Conservation (phyloP, 2,888 invertebrate genomes). For the Epinotia bilunana region DNA sequence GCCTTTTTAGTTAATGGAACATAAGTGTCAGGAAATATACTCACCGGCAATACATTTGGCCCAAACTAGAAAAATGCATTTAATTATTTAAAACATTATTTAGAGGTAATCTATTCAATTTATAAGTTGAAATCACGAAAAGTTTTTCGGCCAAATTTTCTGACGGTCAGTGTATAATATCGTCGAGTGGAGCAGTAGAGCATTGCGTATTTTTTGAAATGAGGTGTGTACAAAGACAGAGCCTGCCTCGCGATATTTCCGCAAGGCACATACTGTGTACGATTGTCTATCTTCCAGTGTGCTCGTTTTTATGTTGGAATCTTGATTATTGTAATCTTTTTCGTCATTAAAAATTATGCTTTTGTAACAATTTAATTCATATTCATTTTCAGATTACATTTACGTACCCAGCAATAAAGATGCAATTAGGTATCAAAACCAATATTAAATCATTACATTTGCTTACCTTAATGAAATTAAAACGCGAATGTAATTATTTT, state of each 20-base stretch:
- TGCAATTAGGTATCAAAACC: not conserved
- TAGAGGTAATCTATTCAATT: too few relatives aligned
- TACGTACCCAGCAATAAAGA: not conserved
- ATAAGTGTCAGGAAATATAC: slow-evolving; percentile 8
- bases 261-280: not conserved
- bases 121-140: too few relatives aligned
- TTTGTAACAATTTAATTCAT: not conserved
- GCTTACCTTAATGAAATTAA: not conserved
- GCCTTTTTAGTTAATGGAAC: slow-evolving; percentile 2
- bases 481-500: not conserved
- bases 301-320: not conserved
- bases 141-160: too few relatives aligned
- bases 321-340: not conserved
- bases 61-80: too few relatives aligned
- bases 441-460: too few relatives aligned
- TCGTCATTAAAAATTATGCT: not conserved
- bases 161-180: too few relatives aligned
- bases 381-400: not conserved
- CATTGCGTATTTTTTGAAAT: slow-evolving; percentile 26
- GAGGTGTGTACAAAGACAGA: not conserved
- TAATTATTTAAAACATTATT: too few relatives aligned
- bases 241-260: slow-evolving; percentile 4
- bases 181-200: not conserved
- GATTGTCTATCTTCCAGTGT: not conserved
- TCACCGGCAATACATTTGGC: too few relatives aligned